phyloP scores from a whole-genome alignment of 2,797 vertebrate genomes.

The Scomberomorus guttatus region DNA sequence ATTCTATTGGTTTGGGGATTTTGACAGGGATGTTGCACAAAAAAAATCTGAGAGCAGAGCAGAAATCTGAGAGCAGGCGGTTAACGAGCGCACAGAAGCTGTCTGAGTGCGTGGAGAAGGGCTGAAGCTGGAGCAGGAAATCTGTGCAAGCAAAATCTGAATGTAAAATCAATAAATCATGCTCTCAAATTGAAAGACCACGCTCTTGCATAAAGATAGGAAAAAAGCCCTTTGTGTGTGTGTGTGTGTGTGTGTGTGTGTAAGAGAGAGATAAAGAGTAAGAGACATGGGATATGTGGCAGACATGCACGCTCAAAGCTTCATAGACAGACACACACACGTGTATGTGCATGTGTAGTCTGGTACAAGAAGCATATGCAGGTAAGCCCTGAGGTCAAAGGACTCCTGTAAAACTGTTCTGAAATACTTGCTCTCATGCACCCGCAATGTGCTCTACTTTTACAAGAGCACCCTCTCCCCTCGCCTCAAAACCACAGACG shows the following conservation, averaged over 20 bases:
- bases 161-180: no score
- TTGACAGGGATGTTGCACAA: no score
- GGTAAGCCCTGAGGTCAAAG: conserved; percentile 62
- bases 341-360: conserved; percentile 53
- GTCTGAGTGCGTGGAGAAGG: no score
- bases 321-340: conserved; percentile 22
- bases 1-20: no score
- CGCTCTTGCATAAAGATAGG: no score
- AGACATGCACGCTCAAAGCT: conserved; percentile 19
- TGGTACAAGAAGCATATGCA: conserved; percentile 38
- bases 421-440: conserved; percentile 56
- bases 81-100: no score
- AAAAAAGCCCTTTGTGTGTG: neutral
- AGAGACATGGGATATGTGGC: neutral
- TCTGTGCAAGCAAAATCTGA: no score
- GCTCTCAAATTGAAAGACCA: no score
- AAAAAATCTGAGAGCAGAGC: no score
- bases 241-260: conserved; percentile 21
- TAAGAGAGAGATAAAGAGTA: neutral
- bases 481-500: conserved; percentile 37
- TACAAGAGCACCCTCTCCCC: conserved; percentile 56
- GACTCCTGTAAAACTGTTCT: conserved; percentile 54
- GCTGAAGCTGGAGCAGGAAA: no score
- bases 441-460: conserved; percentile 57
- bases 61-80: no score